A percentile compares a stretch with the other conserved stretches of the same genome.
Evolutionary conservation across 1,140 invertebrate genomes (phyloP).

Genomic region (Nomia melanderi): DNA sequence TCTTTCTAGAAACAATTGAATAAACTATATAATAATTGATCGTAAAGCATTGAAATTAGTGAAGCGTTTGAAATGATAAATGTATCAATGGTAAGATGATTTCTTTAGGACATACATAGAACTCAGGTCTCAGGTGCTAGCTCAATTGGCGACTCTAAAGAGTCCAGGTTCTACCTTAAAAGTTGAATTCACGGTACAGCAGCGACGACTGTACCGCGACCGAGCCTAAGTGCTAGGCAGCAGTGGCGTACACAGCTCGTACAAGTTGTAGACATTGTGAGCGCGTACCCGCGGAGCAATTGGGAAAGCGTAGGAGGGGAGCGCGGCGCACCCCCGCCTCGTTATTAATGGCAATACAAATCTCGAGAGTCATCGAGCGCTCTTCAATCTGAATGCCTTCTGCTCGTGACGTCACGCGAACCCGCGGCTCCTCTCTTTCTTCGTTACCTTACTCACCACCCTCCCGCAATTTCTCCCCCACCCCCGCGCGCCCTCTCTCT

Average conservation of each 20-base stretch:
- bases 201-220: no score
- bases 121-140: no score
- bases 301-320: conserved; percentile 16
- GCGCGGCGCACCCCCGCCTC: conserved; percentile 64
- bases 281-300: conserved; percentile 14
- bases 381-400: conserved; percentile 81
- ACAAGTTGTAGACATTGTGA: conserved; percentile 38
- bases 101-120: no score
- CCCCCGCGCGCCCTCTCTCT: background rate
- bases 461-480: background rate
- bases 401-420: conserved; percentile 78
- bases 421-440: conserved; percentile 49
- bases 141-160: no score
- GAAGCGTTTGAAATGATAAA: no score
- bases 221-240: conserved; percentile 14
- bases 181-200: no score
- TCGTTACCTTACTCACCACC: conserved; percentile 19
- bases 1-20: no score
- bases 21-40: no score
- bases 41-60: no score
- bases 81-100: no score
- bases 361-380: conserved; percentile 80
- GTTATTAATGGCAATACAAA: conserved; percentile 82
- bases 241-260: conserved; percentile 32
- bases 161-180: no score